Evolutionary conservation across 2,113 vertebrate genomes (phyloP).

Genomic region (Vidua macroura): DNA sequence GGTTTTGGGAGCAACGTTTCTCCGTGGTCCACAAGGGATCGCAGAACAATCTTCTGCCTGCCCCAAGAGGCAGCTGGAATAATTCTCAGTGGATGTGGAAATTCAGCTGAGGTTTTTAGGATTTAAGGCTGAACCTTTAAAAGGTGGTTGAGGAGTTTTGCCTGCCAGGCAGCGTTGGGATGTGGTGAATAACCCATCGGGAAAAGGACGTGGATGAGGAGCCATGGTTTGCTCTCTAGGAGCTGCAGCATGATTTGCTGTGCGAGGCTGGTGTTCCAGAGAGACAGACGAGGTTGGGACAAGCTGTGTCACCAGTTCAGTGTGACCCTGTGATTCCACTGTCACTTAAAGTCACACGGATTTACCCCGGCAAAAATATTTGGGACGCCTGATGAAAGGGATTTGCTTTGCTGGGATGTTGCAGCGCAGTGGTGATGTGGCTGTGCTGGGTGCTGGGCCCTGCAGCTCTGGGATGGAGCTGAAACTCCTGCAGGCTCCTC

Average conservation of each 20-base stretch:
- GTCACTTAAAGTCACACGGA: not conserved
- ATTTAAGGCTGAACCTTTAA: not conserved
- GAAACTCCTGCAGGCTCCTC: not conserved
- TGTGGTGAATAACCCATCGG: not conserved
- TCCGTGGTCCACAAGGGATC: rapidly evolving
- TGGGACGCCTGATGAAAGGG: not conserved
- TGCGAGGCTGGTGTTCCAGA: not conserved
- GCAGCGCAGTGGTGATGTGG: not conserved
- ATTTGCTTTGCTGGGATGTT: not conserved
- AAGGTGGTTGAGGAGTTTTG: not conserved
- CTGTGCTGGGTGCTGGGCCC: not conserved
- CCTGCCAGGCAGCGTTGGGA: not conserved
- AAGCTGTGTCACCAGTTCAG: not conserved
- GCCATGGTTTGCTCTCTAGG: not conserved
- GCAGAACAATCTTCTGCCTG: not conserved
- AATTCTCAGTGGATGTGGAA: not conserved
- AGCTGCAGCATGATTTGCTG: not conserved
- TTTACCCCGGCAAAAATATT: not conserved
- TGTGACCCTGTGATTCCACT: not conserved
- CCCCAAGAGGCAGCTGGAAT: not conserved
- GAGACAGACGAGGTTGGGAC: not conserved
- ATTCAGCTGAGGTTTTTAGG: not conserved
- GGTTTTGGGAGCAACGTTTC: not conserved
- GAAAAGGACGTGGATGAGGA: rapidly evolving
- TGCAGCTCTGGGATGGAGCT: not conserved